A percentile compares a stretch with the other conserved stretches of the same genome.
These are phyloP conservation scores for Peromyscus maniculatus DNA, from an alignment of 2,113 vertebrate species.

Conservation along the genomic window DNA sequence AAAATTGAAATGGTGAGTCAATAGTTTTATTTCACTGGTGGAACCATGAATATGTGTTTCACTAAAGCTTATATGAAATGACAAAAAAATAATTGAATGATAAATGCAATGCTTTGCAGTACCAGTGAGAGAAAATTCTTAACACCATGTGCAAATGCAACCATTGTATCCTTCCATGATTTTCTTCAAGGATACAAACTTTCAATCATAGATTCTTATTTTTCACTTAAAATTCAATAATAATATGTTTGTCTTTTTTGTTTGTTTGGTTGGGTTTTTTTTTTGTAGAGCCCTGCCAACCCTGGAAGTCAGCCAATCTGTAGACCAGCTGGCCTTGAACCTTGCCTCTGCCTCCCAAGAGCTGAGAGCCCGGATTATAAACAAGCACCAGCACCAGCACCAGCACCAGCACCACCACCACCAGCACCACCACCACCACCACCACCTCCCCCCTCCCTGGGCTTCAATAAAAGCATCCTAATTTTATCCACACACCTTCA, in stretches of 20 bases:
- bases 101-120: not conserved
- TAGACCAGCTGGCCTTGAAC: not conserved
- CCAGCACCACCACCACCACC: no score
- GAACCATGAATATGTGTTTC: not conserved
- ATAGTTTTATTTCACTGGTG: not conserved
- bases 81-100: not conserved
- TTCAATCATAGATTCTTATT: not conserved
- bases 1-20: not conserved
- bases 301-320: not conserved
- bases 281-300: not conserved
- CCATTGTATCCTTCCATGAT: conserved; percentile 9
- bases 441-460: rapidly evolving
- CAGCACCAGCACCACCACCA: no score
- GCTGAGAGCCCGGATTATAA: not conserved
- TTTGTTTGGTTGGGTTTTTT: no score
- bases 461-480: not conserved
- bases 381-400: not conserved
- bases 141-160: not conserved
- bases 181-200: conserved; percentile 41
- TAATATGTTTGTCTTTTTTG: not conserved
- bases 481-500: not conserved
- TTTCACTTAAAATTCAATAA: conserved; percentile 15
- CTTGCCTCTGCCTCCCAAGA: not conserved
- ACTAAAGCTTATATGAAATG: not conserved
- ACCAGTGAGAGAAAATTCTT: not conserved